phyloP scores from a whole-genome alignment of 2,797 vertebrate genomes.

The Mormyrus proboscirostris region DNA sequence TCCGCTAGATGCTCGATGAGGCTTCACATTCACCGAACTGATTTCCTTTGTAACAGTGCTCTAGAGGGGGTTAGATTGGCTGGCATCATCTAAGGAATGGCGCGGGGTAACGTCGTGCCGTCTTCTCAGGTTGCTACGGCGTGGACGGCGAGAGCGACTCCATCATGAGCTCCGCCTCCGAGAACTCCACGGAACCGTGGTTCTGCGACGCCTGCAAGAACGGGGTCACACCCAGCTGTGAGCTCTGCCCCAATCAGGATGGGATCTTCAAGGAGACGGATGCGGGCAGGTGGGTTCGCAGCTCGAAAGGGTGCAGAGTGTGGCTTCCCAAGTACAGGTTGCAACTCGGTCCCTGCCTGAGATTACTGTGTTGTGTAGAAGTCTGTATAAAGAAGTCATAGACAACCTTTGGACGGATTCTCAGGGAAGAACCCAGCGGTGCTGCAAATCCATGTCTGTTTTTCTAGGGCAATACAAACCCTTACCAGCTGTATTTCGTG shows the following conservation, averaged over 20 bases:
- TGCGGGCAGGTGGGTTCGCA: conserved; percentile 78
- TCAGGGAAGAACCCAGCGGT: not conserved
- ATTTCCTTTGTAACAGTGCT: not conserved
- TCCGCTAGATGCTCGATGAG: not conserved
- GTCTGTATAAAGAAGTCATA: not conserved
- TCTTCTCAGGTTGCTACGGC: conserved; percentile 82
- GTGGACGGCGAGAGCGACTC: conserved; percentile 98
- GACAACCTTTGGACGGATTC: not conserved
- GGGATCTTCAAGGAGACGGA: conserved; percentile 99
- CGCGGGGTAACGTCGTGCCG: not conserved
- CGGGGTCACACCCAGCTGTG: conserved; percentile 89
- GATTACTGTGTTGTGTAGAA: not conserved
- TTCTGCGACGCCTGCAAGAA: conserved; percentile 98
- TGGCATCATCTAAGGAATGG: not conserved
- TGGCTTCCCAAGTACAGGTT: not conserved
- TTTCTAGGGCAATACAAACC: not conserved
- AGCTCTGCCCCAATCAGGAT: conserved; percentile 94
- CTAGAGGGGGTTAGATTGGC: not conserved
- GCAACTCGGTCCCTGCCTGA: not conserved
- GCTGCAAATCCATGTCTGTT: not conserved
- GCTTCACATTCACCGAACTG: not conserved
- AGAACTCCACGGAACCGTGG: conserved; percentile 98
- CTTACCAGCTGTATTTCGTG: not conserved
- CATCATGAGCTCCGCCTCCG: conserved; percentile 97
- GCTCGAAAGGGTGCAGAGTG: not conserved